Evolutionary conservation across 2,888 invertebrate species (phyloP), one percentile per base, ranked within the genome.

Genomic region (Volucella inflata): DNA sequence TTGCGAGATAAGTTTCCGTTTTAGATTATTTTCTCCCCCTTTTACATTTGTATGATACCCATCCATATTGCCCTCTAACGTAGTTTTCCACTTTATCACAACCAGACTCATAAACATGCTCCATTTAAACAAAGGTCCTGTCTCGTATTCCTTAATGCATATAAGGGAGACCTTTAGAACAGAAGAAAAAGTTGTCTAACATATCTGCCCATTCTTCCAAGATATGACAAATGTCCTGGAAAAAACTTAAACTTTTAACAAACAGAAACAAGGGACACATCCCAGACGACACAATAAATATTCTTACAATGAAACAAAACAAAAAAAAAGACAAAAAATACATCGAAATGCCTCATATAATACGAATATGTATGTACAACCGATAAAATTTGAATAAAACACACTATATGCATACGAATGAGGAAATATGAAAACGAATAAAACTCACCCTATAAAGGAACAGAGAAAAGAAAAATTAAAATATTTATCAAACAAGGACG

Each of bases 401-500:
- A 36, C 21, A 62, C 53, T 48, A 53, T 42, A 60, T n/a, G 74
- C 62, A 68, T 42, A 62, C 68, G 68, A 77, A 77, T 68, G 48
- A 21, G 16, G 46, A 53, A 3, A 60, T 14, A 60, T 16, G n/a
- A 62, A 55, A 46, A 50, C 48, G 38, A 70, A 59, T 46, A 70
- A 70, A 70, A 4, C 46, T 44, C 44, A 12, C 51, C 46, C 42
- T 21, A 30, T 30, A 30, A 30, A 30, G 30, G 30, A 30, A 30
- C 30, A 57, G 40, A 40, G 50, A 57, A 48, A 57, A 48, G 30
- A 17, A 59, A 64, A 40, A 62, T 46, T 17, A 51, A 72, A 53
- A 72, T 65, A 79, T 60, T 79, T 51, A 62, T 77, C 55, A 77
- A 77, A 77, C 77, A 70, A 70, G 64, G 55, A 74, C 59, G 11